Evolutionary conservation across 2,888 invertebrate species (phyloP), one percentile per base, ranked within the genome.

Genomic region (Hemicrepidius hirtus): DNA sequence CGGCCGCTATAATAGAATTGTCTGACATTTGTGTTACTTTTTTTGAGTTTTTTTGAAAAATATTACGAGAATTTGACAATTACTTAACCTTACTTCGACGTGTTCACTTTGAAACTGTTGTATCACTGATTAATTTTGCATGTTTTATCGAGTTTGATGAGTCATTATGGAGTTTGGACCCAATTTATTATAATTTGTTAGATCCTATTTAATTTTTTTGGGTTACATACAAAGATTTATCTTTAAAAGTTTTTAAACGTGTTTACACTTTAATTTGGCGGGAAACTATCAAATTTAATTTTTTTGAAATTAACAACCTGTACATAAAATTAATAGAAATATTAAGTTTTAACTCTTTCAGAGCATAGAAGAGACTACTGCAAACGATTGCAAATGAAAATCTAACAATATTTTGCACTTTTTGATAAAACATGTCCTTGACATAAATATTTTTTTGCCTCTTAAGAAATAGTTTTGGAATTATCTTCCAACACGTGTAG

Each of bases 81-180:
- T 18, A 57, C 57, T 37, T 60, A 60, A 60, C 60, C 60, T 60
- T 18, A 44, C 41, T 20, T 16, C 21, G 1, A n/a, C 37, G 10
- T 0, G n/a, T 2, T 24, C 28, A 3, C 10, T 12, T 5, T 13
- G 41, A 44, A 44, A 60, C 60, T 60, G 60, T 44, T 24, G 28
- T 20, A 60, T 60, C 60, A 44, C 41, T 60, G 41, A 13, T 9
- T 44, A 60, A 60, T 60, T 60, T 44, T 44, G 57, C 35, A 57
- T 37, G 57, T 37, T 37, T 57, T 57, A 57, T 57, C 57, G 20
- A 20, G 40, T 16, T 1, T 20, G 49, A 63, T 63, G 46, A 63
- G 35, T 63, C 63, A 63, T 12, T 1, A 12, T 35, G 63, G 63
- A 63, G 9, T 49, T 63, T 63, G 41, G 12, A 49, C 57, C n/a